Conservation (phyloP, 2,888 invertebrate species). For the Noctua pronuba region DNA sequence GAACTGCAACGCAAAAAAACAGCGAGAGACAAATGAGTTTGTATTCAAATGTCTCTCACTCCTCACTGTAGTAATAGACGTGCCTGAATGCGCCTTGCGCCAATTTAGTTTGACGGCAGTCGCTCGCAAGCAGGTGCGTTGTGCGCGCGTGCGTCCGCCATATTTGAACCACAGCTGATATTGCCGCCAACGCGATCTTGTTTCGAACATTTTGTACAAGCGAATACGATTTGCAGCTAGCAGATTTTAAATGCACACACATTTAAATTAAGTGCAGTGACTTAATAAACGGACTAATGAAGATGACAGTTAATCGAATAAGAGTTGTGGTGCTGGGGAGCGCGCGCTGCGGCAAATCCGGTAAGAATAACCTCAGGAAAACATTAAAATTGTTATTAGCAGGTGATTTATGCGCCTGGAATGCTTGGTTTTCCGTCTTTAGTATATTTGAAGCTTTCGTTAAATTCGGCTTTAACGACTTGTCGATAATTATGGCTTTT, state of each 20-base stretch:
- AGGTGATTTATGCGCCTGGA: conserved; percentile 69
- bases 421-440: conserved; percentile 64
- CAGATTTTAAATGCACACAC: conserved; percentile 73
- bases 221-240: conserved; percentile 64
- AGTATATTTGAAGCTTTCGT: conserved; percentile 61
- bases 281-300: conserved; percentile 83
- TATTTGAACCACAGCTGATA: conserved; percentile 82
- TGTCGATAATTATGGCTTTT: conserved; percentile 72
- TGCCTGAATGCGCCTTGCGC: conserved; percentile 83
- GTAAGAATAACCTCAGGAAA: conserved; percentile 86
- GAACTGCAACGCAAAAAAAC: conserved; percentile 63
- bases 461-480: conserved; percentile 75
- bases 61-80: conserved; percentile 79
- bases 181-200: conserved; percentile 81
- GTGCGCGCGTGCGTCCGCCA: conserved; percentile 86
- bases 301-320: conserved; percentile 95
- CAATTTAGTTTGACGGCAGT: conserved; percentile 87
- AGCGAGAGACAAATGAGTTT: conserved; percentile 69
- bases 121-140: conserved; percentile 88
- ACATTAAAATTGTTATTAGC: conserved; percentile 69
- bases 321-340: conserved; percentile 94
- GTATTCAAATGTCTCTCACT: conserved; percentile 75
- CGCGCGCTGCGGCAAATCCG: conserved; percentile 94
- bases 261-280: conserved; percentile 75
- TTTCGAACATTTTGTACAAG: conserved; percentile 68